Conservation (phyloP, 1,140 invertebrate genomes). For the Ceratitis capitata region DNA sequence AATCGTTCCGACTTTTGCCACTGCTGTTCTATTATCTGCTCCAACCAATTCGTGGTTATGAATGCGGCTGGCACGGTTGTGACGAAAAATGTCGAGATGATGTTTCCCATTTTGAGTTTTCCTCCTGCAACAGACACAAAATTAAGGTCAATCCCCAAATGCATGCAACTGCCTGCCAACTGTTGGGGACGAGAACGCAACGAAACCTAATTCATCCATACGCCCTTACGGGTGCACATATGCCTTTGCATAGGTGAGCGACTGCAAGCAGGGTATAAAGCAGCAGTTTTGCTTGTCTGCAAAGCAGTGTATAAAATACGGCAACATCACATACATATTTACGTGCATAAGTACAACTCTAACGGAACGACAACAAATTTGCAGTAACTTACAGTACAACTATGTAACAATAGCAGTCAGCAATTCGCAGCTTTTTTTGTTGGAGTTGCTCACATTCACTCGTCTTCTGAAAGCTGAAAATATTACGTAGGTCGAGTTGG, state of each 20-base stretch:
- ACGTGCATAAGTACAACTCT: no score
- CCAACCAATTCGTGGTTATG: constrained; percentile 1
- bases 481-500: constrained; percentile 22
- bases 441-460: background rate
- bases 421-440: background rate
- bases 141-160: constrained; percentile 10
- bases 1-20: background rate
- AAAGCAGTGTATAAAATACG: background rate
- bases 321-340: no score
- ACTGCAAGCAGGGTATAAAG: background rate
- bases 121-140: background rate
- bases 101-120: background rate
- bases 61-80: background rate
- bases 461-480: background rate
- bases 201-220: background rate
- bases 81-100: background rate
- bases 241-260: background rate
- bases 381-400: background rate
- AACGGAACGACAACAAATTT: background rate
- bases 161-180: background rate
- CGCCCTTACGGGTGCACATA: background rate
- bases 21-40: background rate
- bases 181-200: background rate
- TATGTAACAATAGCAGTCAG: background rate
- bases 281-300: background rate